These are phyloP conservation scores for Cossypha heuglini DNA, from an alignment of 2,797 vertebrate species.

Conservation along the genomic window DNA sequence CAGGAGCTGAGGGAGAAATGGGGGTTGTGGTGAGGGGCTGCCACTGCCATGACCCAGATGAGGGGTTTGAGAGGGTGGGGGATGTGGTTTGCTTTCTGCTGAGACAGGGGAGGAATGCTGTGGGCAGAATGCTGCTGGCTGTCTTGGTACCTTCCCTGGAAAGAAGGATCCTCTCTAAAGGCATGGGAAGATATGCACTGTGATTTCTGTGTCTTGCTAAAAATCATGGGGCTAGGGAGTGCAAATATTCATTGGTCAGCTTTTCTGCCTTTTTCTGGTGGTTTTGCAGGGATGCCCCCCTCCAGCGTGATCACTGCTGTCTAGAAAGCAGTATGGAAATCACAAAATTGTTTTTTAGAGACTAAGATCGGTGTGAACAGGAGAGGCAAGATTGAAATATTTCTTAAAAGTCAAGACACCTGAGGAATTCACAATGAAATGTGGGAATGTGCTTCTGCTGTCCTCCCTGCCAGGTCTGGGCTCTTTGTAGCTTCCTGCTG, in stretches of 20 bases:
- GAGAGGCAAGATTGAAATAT: not conserved
- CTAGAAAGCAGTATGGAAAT: not conserved
- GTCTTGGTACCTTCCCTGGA: accelerated
- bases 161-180: not conserved
- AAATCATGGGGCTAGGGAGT: not conserved
- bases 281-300: not conserved
- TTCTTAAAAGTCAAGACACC: not conserved
- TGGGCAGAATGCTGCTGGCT: not conserved
- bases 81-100: not conserved
- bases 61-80: not conserved
- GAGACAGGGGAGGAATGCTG: not conserved
- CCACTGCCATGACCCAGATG: slow-evolving; percentile 36
- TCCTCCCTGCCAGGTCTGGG: not conserved
- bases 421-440: not conserved
- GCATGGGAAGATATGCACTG: not conserved
- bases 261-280: not conserved
- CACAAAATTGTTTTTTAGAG: not conserved
- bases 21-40: not conserved
- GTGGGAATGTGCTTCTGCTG: accelerated
- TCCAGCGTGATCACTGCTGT: not conserved
- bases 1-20: slow-evolving; percentile 5
- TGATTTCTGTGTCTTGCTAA: not conserved
- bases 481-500: not conserved
- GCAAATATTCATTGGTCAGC: not conserved
- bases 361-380: not conserved